phyloP scores from a whole-genome alignment of 2,888 invertebrate genomes.

The Blera fallax region DNA sequence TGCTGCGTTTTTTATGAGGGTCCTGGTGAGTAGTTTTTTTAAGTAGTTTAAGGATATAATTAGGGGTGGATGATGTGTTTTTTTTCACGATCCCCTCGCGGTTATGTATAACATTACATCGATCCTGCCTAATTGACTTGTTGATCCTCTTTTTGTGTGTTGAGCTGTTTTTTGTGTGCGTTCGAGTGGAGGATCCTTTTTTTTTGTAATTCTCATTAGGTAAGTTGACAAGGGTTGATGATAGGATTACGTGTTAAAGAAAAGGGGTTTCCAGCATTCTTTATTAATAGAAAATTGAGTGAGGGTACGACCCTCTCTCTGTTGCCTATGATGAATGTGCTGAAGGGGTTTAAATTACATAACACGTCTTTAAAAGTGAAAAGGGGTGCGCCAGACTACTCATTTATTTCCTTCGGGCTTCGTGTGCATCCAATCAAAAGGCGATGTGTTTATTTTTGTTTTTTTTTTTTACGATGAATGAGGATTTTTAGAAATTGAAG shows the following conservation, averaged over 20 bases:
- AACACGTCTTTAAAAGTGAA: constrained; percentile 37
- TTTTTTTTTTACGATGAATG: constrained; percentile 12
- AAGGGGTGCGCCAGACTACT: constrained; percentile 40
- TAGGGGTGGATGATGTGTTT: constrained; percentile 49
- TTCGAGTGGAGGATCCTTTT: constrained; percentile 39
- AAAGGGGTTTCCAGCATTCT: constrained; percentile 34
- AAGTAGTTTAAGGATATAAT: constrained; percentile 28
- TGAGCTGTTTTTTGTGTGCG: constrained; percentile 29
- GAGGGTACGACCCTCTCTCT: constrained; percentile 17
- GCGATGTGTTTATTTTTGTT: constrained; percentile 37
- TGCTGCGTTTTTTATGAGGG: constrained; percentile 40
- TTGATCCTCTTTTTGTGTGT: constrained; percentile 46
- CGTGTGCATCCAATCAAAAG: constrained; percentile 56
- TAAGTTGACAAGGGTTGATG: constrained; percentile 67
- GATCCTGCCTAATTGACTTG: constrained; percentile 66
- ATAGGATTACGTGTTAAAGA: constrained; percentile 52
- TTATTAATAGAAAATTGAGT: constrained; percentile 25
- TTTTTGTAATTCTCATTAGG: constrained; percentile 53
- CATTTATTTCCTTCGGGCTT: constrained; percentile 8
- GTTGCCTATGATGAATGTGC: constrained; percentile 36
- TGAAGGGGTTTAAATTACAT: constrained; percentile 67
- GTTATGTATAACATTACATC: constrained; percentile 32
- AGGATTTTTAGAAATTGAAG: constrained; percentile 38
- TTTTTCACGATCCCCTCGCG: constrained; percentile 57
- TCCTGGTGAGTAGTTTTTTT: constrained; percentile 30